Conservation (phyloP, 2,888 invertebrate genomes). For the Dermolepida albohirtum region DNA sequence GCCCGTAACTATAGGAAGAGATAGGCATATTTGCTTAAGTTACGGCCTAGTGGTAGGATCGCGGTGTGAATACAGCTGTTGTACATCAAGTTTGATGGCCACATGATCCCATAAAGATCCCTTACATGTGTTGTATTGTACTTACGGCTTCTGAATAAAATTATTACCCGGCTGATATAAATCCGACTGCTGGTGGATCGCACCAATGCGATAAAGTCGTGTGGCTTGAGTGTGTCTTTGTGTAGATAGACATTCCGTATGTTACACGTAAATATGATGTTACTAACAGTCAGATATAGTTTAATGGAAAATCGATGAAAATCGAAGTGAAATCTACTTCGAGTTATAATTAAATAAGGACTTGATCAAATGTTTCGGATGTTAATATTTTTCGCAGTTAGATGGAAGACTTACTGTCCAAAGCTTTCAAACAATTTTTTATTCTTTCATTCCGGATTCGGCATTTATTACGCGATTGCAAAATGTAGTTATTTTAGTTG, state of each 20-base stretch:
- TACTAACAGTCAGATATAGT: background rate
- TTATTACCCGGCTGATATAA: conserved; percentile 44
- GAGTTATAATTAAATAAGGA: too few species aligned
- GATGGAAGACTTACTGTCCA: too few species aligned
- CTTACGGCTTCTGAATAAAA: conserved; percentile 48
- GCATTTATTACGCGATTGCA: too few species aligned
- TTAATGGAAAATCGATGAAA: too few species aligned
- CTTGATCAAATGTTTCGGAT: too few species aligned
- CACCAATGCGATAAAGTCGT: conserved; percentile 38
- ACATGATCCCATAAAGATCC: conserved; percentile 47
- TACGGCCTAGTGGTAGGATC: conserved; percentile 39
- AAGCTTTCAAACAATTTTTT: too few species aligned
- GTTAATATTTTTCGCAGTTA: too few species aligned
- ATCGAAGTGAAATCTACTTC: too few species aligned
- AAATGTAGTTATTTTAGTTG: too few species aligned
- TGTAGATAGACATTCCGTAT: conserved; percentile 8
- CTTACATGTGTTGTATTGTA: conserved; percentile 49
- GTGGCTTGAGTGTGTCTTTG: background rate
- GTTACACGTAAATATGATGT: background rate
- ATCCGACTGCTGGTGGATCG: conserved; percentile 33
- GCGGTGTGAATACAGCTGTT: conserved; percentile 47
- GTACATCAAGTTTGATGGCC: conserved; percentile 49
- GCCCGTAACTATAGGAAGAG: conserved; percentile 22
- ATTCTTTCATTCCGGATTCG: too few species aligned
- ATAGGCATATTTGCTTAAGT: conserved; percentile 40